phyloP scores from a whole-genome alignment of 2,113 vertebrate species.

The Myiozetetes cayanensis region DNA sequence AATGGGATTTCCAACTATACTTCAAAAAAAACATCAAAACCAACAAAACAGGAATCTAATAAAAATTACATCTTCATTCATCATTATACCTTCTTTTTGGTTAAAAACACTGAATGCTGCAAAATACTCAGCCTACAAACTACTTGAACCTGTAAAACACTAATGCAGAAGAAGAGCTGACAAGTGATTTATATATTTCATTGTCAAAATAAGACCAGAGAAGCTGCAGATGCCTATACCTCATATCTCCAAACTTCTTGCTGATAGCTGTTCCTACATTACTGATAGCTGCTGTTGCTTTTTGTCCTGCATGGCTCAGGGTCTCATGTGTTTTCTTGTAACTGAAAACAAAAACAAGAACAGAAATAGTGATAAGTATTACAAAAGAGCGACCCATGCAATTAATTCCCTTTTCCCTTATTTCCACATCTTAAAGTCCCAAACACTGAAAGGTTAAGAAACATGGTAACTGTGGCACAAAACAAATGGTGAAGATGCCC shows the following conservation, averaged over 20 bases:
- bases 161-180: neutral
- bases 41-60: neutral
- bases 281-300: conserved; percentile 90
- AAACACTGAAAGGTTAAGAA: neutral
- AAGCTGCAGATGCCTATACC: conserved; percentile 70
- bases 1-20: neutral
- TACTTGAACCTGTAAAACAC: neutral
- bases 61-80: neutral
- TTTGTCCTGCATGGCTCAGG: conserved; percentile 91
- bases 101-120: neutral
- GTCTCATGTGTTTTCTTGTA: conserved; percentile 97
- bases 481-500: neutral
- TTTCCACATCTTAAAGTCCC: neutral
- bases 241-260: conserved; percentile 96
- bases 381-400: neutral
- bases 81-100: neutral
- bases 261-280: conserved; percentile 90
- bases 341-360: conserved; percentile 67
- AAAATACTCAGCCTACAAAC: neutral
- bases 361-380: neutral
- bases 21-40: neutral
- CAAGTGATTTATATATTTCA: neutral
- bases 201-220: neutral
- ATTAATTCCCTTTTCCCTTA: neutral
- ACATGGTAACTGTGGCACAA: neutral